Percentiles rank a stretch among this genome's conserved stretches.
Evolutionary conservation across 1,140 invertebrate genomes (phyloP).

Genomic region (Macrobrachium nipponense): DNA sequence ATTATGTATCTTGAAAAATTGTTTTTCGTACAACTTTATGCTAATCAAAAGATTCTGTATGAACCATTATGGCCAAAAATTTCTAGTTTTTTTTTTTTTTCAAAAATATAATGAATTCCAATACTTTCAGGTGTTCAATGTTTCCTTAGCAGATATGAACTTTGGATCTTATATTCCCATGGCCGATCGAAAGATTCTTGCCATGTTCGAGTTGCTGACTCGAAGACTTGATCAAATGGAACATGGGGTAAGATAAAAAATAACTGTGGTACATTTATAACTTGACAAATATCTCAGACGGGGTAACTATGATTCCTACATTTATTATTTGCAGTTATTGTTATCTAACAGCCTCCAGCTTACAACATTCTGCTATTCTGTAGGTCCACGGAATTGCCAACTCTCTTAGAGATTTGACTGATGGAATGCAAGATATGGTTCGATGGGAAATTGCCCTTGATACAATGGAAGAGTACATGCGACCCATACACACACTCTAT

Average conservation of each 20-base stretch:
- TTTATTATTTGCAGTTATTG: background rate
- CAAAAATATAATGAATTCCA: background rate
- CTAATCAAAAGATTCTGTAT: background rate
- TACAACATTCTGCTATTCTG: background rate
- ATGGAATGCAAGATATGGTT: conserved; percentile 62
- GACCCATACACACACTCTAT: conserved; percentile 64
- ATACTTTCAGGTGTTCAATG: conserved; percentile 59
- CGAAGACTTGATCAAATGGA: conserved; percentile 61
- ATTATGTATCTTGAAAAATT: background rate
- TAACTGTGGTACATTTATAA: background rate
- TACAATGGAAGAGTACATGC: conserved; percentile 62
- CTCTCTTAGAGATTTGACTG: conserved; percentile 56
- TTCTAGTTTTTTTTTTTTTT: background rate
- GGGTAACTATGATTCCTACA: background rate
- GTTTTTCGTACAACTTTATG: no score
- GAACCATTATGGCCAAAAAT: background rate
- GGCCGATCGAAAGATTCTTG: conserved; percentile 56
- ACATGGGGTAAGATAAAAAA: conserved; percentile 52
- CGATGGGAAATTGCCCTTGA: conserved; percentile 65
- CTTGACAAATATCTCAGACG: background rate
- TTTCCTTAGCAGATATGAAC: conserved; percentile 39
- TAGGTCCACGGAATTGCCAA: conserved; percentile 62
- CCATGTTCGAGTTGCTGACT: conserved; percentile 62
- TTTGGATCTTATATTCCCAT: conserved; percentile 42
- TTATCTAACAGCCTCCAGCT: background rate